Evolutionary conservation across 2,113 vertebrate genomes (phyloP).

Genomic region (Dasyprocta punctata): DNA sequence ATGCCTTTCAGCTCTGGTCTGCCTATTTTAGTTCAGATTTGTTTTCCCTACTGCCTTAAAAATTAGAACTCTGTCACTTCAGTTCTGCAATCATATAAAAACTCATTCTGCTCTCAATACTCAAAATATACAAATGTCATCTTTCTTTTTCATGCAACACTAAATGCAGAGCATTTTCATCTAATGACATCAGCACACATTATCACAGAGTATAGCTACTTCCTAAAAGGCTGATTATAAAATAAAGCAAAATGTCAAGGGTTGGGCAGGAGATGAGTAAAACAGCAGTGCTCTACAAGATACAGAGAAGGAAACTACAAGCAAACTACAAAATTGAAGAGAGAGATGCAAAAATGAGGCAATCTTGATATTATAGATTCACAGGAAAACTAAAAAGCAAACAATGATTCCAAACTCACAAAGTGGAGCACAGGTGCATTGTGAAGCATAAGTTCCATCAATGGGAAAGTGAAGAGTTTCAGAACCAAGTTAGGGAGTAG

Average conservation of each 20-base stretch:
- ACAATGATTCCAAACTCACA: neutral
- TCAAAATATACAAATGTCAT: neutral
- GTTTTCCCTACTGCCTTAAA: constrained; percentile 44
- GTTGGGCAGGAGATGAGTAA: neutral
- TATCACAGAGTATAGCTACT: neutral
- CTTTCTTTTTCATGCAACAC: neutral
- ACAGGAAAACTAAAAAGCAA: constrained; percentile 16
- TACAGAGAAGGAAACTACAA: neutral
- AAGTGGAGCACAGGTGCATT: neutral
- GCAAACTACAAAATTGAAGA: neutral
- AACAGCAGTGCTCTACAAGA: neutral
- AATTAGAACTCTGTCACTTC: constrained; percentile 44
- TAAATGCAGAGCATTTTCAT: neutral
- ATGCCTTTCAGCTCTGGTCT: constrained; percentile 50
- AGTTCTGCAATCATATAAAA: neutral
- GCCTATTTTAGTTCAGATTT: constrained; percentile 54
- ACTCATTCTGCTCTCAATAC: neutral
- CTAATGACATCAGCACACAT: neutral
- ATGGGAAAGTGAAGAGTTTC: neutral
- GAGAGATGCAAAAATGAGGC: neutral
- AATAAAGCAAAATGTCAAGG: constrained; percentile 27
- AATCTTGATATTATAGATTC: neutral
- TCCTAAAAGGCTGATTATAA: neutral
- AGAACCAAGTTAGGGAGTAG: neutral
- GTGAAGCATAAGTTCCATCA: neutral